Evolutionary conservation across 2,113 vertebrate genomes (phyloP).

Genomic region (Hylia prasina): DNA sequence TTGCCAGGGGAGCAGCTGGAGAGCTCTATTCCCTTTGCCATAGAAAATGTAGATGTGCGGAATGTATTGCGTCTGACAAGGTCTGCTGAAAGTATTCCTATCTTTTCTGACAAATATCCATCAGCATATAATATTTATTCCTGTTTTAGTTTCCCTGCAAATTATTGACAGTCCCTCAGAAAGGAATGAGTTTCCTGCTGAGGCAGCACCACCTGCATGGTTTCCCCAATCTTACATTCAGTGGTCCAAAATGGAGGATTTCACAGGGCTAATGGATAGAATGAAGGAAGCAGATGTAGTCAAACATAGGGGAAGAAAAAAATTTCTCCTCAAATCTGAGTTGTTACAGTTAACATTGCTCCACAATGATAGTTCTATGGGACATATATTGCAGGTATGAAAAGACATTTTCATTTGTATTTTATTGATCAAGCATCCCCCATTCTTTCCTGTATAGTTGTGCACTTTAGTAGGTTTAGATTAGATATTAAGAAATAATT

Average conservation of each 20-base stretch:
- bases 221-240: not conserved
- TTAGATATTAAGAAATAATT: not conserved
- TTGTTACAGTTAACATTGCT: not conserved
- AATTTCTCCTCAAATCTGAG: not conserved
- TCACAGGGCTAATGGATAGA: conserved; percentile 10
- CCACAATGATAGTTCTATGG: not conserved
- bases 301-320: not conserved
- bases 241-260: conserved; percentile 23
- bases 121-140: conserved; percentile 76
- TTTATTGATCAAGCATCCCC: not conserved
- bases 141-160: conserved; percentile 62
- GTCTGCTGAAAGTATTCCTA: conserved; percentile 51
- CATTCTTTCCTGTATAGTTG: not conserved
- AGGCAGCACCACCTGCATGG: conserved; percentile 46
- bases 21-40: conserved; percentile 61
- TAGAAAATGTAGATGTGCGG: conserved; percentile 67
- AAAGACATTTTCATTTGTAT: not conserved
- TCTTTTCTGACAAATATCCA: conserved; percentile 72
- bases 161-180: conserved; percentile 60
- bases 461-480: not conserved
- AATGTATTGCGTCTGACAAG: conserved; percentile 63
- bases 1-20: conserved; percentile 75
- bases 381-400: not conserved
- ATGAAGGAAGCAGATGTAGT: not conserved
- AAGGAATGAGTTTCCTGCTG: conserved; percentile 58